These are phyloP conservation scores for Cyphomyrmex costatus DNA, from an alignment of 1,140 invertebrate species.

Conservation along the genomic window DNA sequence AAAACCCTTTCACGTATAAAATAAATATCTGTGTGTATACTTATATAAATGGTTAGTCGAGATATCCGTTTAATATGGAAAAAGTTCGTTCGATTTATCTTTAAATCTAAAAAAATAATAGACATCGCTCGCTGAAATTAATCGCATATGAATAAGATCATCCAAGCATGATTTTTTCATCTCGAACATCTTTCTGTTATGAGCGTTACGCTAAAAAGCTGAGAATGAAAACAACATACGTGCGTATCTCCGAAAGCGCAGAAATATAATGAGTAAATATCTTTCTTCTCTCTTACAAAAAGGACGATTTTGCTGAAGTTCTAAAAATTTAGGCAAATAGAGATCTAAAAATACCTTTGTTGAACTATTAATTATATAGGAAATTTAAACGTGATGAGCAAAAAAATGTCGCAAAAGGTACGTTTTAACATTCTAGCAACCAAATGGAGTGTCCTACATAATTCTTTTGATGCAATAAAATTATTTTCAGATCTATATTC, in stretches of 20 bases:
- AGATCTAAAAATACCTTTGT: too few species aligned
- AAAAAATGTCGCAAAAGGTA: too few species aligned
- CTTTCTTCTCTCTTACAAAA: neutral
- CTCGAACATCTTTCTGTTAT: neutral
- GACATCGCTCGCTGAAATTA: neutral
- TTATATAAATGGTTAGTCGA: neutral
- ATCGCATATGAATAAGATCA: neutral
- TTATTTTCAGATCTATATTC: too few species aligned
- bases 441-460: too few species aligned
- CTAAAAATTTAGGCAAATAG: too few species aligned
- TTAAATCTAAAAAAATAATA: neutral
- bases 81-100: neutral
- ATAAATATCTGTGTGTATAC: neutral
- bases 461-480: too few species aligned
- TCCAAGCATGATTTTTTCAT: neutral
- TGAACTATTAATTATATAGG: too few species aligned
- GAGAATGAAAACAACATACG: constrained; percentile 6
- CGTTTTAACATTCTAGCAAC: too few species aligned
- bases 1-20: neutral
- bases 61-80: neutral
- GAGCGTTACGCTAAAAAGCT: neutral
- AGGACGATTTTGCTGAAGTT: too few species aligned
- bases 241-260: neutral
- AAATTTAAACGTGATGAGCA: too few species aligned
- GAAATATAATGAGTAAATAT: neutral